Base-by-base conservation (phyloP, 2,797 vertebrate genomes). In the Dromococcyx pavoninus region DNA sequence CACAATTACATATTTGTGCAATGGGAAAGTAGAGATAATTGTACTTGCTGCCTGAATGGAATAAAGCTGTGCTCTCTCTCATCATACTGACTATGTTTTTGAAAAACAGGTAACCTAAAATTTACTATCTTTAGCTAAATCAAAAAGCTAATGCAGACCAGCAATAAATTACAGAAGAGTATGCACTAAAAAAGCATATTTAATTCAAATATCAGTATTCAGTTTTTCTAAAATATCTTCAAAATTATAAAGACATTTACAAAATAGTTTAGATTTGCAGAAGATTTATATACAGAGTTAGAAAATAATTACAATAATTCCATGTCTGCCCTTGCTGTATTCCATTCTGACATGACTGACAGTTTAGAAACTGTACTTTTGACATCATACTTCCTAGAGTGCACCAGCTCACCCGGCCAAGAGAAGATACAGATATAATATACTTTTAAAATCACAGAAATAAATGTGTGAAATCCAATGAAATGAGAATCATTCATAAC, bases 241-340 rank as follows among this genome's bases (percentile, higher is more conserved):
- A 64, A 82, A 79, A 57, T 13, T 60, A 13, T 27, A 44, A 60
- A 56, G 7, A 69, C 11, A 8, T 43, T 76, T 4, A 56, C 0
- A 0, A 27, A 50, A 33, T 67, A 50, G 23, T 65, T 81, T 19
- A 73, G 11, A 84, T 66, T 86, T 62, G 8, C 33, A 9, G 13
- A 60, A 10, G 10, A 60, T 46, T 48, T 73, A 33, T 24, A 24
- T 5, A 22, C 3, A 35, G 10, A 48, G 4, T 57, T 37, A 50
- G 27, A 79, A 74, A 95, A 37, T 70, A 75, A 86, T 69, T 44
- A 33, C 13, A 77, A 17, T 61, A 39, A 67, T 60, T 67, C 72
- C 12, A 32, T 0, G 0, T 32, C 41, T 79, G 3, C 37, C 50
- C 9, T 69, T 14, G 3, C 10, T 64, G 4, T 44, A 51, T 37